Evolutionary conservation across 2,888 invertebrate species (phyloP).

Genomic region (Tiliacea citrago): DNA sequence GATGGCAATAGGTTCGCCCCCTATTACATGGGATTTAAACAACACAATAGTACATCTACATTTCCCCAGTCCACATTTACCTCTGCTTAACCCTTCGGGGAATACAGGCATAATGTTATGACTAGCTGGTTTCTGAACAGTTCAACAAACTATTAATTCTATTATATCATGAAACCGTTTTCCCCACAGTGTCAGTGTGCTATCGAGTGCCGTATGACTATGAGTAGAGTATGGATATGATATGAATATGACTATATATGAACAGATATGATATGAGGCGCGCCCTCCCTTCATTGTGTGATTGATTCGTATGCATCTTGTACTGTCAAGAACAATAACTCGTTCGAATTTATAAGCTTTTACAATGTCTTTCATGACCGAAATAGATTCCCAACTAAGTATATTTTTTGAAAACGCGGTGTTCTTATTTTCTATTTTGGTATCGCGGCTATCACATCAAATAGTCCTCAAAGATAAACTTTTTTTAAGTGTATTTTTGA

Average conservation of each 20-base stretch:
- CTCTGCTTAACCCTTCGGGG: too few species aligned
- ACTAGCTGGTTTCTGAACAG: neutral
- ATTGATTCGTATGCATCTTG: constrained; percentile 61
- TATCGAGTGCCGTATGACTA: constrained; percentile 14
- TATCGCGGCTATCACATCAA: neutral
- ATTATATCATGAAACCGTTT: neutral
- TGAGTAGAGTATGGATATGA: constrained; percentile 8
- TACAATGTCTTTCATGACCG: neutral
- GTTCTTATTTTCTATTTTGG: neutral
- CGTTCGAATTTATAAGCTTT: neutral
- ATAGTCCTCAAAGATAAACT: neutral
- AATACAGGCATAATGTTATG: too few species aligned
- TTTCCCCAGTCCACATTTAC: too few species aligned
- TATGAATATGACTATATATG: neutral
- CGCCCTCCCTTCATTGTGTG: constrained; percentile 42
- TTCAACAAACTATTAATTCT: neutral
- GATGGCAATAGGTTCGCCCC: too few species aligned
- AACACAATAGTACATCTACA: too few species aligned
- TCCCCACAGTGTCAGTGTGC: constrained; percentile 18
- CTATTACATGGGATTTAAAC: too few species aligned
- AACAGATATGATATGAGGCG: constrained; percentile 27
- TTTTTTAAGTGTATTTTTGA: neutral
- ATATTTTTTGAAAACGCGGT: neutral
- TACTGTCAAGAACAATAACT: constrained; percentile 24
- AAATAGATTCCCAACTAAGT: neutral